phyloP scores from a whole-genome alignment of 2,888 invertebrate species.

The Euphydryas editha region DNA sequence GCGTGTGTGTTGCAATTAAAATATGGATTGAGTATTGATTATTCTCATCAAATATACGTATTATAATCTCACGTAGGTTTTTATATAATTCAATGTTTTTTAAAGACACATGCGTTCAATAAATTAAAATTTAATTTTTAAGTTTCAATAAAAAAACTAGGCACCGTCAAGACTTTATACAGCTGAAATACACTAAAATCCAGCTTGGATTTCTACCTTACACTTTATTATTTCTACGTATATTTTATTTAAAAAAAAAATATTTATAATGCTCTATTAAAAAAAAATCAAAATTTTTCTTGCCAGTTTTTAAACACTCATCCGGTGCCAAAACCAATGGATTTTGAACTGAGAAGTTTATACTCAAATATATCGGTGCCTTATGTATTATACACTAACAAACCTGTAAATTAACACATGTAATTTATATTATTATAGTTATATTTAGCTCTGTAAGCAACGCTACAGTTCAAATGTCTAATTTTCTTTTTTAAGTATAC shows the following conservation, averaged over 20 bases:
- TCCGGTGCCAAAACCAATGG: slow-evolving; percentile 48
- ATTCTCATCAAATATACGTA: slow-evolving; percentile 1
- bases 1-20: slow-evolving; percentile 23
- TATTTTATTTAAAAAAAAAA: too few species aligned
- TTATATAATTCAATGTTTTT: background rate
- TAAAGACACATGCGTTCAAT: slow-evolving; percentile 10
- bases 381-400: slow-evolving; percentile 67
- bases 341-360: slow-evolving; percentile 55
- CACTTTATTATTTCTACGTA: background rate
- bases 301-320: slow-evolving; percentile 35
- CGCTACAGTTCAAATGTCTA: slow-evolving; percentile 64
- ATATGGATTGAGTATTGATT: background rate
- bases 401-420: slow-evolving; percentile 66
- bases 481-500: slow-evolving; percentile 59
- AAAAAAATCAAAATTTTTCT: slow-evolving; percentile 33
- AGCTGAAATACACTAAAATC: background rate
- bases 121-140: slow-evolving; percentile 23
- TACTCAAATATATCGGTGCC: slow-evolving; percentile 72
- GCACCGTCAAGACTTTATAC: slow-evolving; percentile 17
- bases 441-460: slow-evolving; percentile 51
- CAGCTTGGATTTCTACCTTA: background rate
- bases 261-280: background rate
- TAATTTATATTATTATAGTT: slow-evolving; percentile 68
- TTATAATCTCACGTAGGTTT: background rate
- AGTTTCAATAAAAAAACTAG: slow-evolving; percentile 23